Percentiles rank a stretch among this genome's conserved stretches.
Evolutionary conservation across 2,888 invertebrate genomes (phyloP).

Genomic region (Ectemnius continuus): DNA sequence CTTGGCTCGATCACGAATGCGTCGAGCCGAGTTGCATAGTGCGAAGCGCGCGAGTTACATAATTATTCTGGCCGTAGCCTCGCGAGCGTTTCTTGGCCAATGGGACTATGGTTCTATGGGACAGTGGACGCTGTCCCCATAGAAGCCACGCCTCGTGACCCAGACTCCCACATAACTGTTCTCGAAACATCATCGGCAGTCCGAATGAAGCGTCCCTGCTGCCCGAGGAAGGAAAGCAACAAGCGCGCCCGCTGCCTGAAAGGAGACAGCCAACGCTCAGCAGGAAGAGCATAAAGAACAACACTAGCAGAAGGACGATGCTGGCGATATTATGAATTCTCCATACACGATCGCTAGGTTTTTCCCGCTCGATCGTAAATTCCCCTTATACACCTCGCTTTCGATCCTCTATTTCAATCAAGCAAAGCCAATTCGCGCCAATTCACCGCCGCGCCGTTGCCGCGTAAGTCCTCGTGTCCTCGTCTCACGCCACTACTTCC

Average conservation of each 20-base stretch:
- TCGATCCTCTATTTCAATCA: not conserved
- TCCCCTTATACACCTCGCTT: constrained; percentile 1
- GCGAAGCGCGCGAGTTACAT: constrained; percentile 68
- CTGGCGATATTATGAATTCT: constrained; percentile 25
- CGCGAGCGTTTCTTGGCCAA: constrained; percentile 76
- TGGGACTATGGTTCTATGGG: constrained; percentile 76
- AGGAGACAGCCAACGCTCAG: constrained; percentile 9
- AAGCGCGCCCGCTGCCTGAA: not conserved
- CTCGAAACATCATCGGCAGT: constrained; percentile 73
- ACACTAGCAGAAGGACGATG: constrained; percentile 23
- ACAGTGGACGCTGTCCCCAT: constrained; percentile 72
- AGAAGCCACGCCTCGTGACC: constrained; percentile 78
- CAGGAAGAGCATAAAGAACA: constrained; percentile 2
- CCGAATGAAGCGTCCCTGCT: constrained; percentile 63
- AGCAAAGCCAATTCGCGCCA: not conserved
- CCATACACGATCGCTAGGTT: constrained; percentile 29
- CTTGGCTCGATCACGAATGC: constrained; percentile 53
- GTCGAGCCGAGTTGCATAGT: constrained; percentile 40
- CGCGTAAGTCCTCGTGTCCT: not conserved
- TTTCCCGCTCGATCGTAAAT: constrained; percentile 1
- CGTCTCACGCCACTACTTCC: not conserved
- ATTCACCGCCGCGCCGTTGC: not conserved
- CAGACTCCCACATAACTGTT: constrained; percentile 78
- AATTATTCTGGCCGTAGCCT: constrained; percentile 75
- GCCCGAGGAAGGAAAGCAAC: constrained; percentile 60